A percentile compares a stretch with the other conserved stretches of the same genome.
Evolutionary conservation across 2,888 invertebrate genomes (phyloP).

Genomic region (Deroplatys truncata): DNA sequence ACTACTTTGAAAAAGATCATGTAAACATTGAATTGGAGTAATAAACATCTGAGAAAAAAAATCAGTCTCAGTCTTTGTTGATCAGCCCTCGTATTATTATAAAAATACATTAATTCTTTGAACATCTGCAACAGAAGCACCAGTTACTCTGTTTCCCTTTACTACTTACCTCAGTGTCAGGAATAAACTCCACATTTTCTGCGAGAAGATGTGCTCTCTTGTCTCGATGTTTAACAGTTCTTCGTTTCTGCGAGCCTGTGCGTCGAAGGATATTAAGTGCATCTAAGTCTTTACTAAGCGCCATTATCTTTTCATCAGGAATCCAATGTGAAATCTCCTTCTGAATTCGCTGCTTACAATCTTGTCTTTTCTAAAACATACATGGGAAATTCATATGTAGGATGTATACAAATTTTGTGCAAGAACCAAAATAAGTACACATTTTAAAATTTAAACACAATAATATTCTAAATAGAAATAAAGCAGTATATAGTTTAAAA

Average conservation of each 20-base stretch:
- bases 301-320: constrained; percentile 77
- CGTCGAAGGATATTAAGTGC: constrained; percentile 69
- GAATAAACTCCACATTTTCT: constrained; percentile 68
- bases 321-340: constrained; percentile 63
- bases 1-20: too few species aligned
- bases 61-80: too few species aligned
- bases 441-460: too few species aligned
- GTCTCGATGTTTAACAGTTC: constrained; percentile 67
- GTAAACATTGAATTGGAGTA: too few species aligned
- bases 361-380: constrained; percentile 54
- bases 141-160: neutral
- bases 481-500: too few species aligned
- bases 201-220: constrained; percentile 79
- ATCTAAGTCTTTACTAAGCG: constrained; percentile 70
- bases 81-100: too few species aligned
- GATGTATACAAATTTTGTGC: too few species aligned
- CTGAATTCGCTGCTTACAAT: constrained; percentile 63
- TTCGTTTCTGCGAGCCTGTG: constrained; percentile 80
- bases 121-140: neutral
- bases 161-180: constrained; percentile 44
- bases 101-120: neutral
- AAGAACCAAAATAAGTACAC: too few species aligned
- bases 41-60: too few species aligned
- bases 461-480: too few species aligned
- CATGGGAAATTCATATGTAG: neutral